These are phyloP conservation scores for Trichechus manatus DNA, from an alignment of 2,113 vertebrate genomes.

Conservation along the genomic window DNA sequence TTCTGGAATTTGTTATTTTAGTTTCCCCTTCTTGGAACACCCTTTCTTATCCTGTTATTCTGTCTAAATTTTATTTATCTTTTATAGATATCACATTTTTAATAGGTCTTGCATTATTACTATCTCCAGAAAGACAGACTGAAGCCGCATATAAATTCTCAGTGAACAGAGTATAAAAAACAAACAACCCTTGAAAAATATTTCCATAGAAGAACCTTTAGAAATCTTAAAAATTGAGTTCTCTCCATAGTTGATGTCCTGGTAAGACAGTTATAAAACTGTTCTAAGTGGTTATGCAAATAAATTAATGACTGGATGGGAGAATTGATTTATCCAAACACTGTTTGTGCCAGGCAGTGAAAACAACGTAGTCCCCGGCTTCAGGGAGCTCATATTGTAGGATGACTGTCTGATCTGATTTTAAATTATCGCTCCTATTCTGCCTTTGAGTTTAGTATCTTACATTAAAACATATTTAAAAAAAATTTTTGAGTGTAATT, in stretches of 20 bases:
- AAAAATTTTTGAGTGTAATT: background rate
- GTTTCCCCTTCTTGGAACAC: slow-evolving; percentile 20
- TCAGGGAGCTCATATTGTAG: slow-evolving; percentile 37
- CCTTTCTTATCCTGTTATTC: background rate
- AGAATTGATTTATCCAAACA: slow-evolving; percentile 47
- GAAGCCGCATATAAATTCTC: background rate
- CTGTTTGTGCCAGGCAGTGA: background rate
- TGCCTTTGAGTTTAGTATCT: slow-evolving; percentile 30
- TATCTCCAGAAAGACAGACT: background rate
- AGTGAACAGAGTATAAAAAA: background rate
- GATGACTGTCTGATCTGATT: slow-evolving; percentile 9
- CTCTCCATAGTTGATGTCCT: slow-evolving; percentile 22
- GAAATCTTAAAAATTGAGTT: background rate
- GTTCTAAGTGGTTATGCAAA: slow-evolving; percentile 14
- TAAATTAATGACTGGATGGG: slow-evolving; percentile 35
- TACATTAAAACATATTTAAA: slow-evolving; percentile 46
- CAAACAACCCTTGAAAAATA: background rate
- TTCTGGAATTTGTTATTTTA: slow-evolving; percentile 45
- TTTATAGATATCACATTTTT: slow-evolving; percentile 23
- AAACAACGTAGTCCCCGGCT: background rate
- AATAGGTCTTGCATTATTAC: slow-evolving; percentile 36
- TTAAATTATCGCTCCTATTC: slow-evolving; percentile 22
- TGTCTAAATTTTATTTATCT: background rate
- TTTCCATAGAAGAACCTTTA: slow-evolving; percentile 53
- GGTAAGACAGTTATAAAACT: slow-evolving; percentile 25